Percentiles rank a stretch among this genome's conserved stretches.
Conservation (phyloP, 2,113 vertebrate genomes). For the Raphicerus campestris region DNA sequence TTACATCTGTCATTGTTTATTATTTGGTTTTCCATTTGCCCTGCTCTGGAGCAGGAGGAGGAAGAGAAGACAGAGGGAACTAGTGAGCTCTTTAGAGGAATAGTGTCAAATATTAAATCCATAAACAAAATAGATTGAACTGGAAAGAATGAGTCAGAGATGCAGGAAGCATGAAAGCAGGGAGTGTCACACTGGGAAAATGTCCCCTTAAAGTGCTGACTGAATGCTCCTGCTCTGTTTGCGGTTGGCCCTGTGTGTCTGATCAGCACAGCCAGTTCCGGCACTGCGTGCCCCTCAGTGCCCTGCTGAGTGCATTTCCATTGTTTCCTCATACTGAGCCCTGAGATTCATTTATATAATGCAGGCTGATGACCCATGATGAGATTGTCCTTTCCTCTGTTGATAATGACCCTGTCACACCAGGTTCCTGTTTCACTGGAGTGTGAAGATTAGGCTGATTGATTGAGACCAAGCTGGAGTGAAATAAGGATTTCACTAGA, state of each 20-base stretch:
- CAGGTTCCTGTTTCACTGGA: background rate
- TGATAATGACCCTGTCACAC: slow-evolving; percentile 36
- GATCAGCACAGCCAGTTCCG: background rate
- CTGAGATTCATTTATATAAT: background rate
- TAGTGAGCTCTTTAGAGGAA: slow-evolving; percentile 3
- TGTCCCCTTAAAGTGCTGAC: background rate
- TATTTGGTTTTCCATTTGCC: slow-evolving; percentile 47
- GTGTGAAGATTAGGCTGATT: slow-evolving; percentile 23
- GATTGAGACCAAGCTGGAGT: background rate
- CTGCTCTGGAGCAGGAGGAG: background rate
- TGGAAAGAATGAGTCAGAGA: slow-evolving; percentile 15
- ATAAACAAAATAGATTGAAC: slow-evolving; percentile 17
- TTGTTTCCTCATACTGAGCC: background rate
- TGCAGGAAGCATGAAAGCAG: background rate
- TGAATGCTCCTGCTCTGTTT: background rate
- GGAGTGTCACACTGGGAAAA: background rate
- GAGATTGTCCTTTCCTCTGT: slow-evolving; percentile 15
- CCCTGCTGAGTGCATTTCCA: background rate
- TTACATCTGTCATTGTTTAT: slow-evolving; percentile 19
- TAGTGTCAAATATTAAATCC: slow-evolving; percentile 33
- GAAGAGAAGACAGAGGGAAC: background rate
- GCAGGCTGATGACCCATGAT: slow-evolving; percentile 7
- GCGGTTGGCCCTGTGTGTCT: background rate
- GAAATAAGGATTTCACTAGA: background rate
- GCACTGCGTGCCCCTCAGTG: background rate